These are phyloP conservation scores for Chloroclystis v-ata DNA, from an alignment of 2,888 invertebrate genomes.

Conservation along the genomic window DNA sequence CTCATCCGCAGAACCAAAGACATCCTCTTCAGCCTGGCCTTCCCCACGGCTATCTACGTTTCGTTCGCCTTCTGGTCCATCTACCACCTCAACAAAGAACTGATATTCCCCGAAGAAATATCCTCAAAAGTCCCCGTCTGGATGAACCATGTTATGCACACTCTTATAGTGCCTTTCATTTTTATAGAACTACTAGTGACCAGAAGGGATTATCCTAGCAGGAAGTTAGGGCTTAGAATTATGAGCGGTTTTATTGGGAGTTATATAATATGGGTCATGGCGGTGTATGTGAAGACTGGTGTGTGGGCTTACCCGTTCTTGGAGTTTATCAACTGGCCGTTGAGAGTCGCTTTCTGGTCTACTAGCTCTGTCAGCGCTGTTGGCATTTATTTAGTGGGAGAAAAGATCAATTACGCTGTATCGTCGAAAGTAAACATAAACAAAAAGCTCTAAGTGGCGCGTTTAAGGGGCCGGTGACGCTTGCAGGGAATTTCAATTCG, in stretches of 20 bases:
- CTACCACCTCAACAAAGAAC: slow-evolving; percentile 88
- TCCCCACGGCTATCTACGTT: slow-evolving; percentile 88
- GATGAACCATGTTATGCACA: slow-evolving; percentile 94
- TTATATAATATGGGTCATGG: slow-evolving; percentile 85
- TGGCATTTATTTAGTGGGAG: slow-evolving; percentile 84
- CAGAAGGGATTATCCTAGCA: slow-evolving; percentile 84
- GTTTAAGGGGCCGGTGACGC: too few species aligned
- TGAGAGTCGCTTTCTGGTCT: slow-evolving; percentile 81
- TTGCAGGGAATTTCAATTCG: too few species aligned
- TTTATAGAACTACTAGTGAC: slow-evolving; percentile 84
- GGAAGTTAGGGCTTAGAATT: slow-evolving; percentile 78
- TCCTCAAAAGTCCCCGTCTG: slow-evolving; percentile 85
- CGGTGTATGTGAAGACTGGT: slow-evolving; percentile 82
- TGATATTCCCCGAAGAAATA: slow-evolving; percentile 89
- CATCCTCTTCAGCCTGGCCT: slow-evolving; percentile 81
- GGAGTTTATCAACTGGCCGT: slow-evolving; percentile 82
- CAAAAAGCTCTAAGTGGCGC: neutral
- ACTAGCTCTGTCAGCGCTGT: slow-evolving; percentile 78
- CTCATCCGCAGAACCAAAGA: slow-evolving; percentile 83
- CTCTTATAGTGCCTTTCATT: slow-evolving; percentile 86
- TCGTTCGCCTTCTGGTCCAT: slow-evolving; percentile 91
- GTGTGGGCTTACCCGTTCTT: slow-evolving; percentile 95
- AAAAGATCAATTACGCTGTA: slow-evolving; percentile 81
- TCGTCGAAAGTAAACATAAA: slow-evolving; percentile 66
- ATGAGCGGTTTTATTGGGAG: slow-evolving; percentile 77